Percentiles rank a stretch among this genome's conserved stretches.
Evolutionary conservation across 2,113 vertebrate genomes (phyloP).

Genomic region (Condylura cristata): DNA sequence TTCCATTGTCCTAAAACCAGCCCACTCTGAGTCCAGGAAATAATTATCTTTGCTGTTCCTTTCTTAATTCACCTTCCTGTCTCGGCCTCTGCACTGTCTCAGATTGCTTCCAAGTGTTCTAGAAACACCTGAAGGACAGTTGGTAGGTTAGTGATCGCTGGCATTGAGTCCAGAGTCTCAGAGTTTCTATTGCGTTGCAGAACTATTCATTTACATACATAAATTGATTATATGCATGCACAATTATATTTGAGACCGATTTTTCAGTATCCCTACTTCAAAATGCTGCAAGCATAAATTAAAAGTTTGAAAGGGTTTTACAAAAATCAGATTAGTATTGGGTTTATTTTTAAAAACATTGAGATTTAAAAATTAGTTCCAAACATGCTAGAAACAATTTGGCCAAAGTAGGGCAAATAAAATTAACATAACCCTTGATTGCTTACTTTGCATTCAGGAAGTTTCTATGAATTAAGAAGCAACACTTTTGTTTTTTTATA

Average conservation of each 20-base stretch:
- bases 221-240: neutral
- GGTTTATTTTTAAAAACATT: neutral
- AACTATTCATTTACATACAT: neutral
- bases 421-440: neutral
- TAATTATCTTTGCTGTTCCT: neutral
- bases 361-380: conserved; percentile 23
- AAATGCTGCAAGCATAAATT: neutral
- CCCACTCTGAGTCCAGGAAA: neutral
- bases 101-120: neutral
- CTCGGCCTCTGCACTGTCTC: neutral
- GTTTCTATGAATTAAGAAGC: conserved; percentile 12
- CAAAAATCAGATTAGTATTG: neutral
- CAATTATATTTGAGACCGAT: neutral
- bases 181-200: neutral
- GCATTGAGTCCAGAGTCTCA: neutral
- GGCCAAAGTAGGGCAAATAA: neutral
- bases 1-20: neutral
- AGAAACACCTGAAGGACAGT: neutral
- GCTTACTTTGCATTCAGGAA: neutral
- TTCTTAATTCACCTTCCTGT: neutral
- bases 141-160: neutral
- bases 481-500: neutral
- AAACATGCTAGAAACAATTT: neutral
- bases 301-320: neutral
- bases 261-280: neutral